These are phyloP conservation scores for Nettapus auritus DNA, from an alignment of 2,113 vertebrate species.

Conservation along the genomic window DNA sequence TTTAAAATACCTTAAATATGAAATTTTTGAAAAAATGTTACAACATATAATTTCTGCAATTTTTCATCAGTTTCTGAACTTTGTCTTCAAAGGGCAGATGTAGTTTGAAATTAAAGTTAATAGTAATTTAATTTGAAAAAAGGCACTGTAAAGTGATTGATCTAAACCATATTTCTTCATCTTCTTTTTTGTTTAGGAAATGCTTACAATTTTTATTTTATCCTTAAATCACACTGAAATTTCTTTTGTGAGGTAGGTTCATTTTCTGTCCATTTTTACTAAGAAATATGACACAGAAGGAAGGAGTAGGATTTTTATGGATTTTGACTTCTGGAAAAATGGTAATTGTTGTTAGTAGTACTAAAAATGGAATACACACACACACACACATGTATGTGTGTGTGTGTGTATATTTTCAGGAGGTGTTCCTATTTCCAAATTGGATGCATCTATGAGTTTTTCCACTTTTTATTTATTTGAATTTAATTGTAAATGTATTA, in stretches of 20 bases:
- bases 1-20: not conserved
- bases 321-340: not conserved
- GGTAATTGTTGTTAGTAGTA: not conserved
- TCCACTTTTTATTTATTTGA: not conserved
- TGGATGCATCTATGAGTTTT: not conserved
- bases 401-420: too few relatives aligned
- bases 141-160: not conserved
- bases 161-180: not conserved
- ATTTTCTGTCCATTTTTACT: not conserved
- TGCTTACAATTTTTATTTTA: not conserved
- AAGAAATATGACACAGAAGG: not conserved
- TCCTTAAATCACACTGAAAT: not conserved
- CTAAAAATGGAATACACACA: not conserved
- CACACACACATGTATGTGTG: too few relatives aligned
- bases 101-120: not conserved
- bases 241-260: not conserved
- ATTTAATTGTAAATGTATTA: not conserved
- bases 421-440: not conserved
- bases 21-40: not conserved
- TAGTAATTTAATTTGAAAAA: not conserved
- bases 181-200: not conserved
- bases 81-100: not conserved
- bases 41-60: not conserved
- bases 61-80: not conserved
- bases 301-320: too few relatives aligned